Conservation (phyloP, 1,140 invertebrate species). For the Ptiloglossa arizonensis region DNA sequence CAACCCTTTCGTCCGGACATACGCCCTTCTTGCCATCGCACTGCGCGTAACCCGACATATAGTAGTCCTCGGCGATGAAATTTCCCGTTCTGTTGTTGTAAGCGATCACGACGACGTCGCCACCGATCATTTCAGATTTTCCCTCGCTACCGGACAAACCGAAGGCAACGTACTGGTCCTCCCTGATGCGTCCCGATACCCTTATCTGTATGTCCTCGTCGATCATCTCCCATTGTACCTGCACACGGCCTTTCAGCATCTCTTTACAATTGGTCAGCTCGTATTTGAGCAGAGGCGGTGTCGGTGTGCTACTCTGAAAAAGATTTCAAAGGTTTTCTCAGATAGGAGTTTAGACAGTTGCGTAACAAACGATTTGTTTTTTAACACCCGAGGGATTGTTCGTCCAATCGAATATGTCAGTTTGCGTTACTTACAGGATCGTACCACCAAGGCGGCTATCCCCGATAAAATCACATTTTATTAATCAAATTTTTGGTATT, state of each 20-base stretch:
- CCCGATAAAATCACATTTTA: constrained; percentile 58
- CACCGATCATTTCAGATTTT: constrained; percentile 87
- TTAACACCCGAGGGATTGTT: neutral
- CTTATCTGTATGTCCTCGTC: constrained; percentile 89
- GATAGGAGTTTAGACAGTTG: neutral
- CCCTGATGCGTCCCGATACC: constrained; percentile 88
- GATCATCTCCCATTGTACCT: constrained; percentile 91
- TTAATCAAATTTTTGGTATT: constrained; percentile 16
- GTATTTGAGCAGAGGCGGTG: constrained; percentile 81
- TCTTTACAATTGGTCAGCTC: constrained; percentile 89
- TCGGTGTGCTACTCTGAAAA: constrained; percentile 86
- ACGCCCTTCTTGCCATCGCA: constrained; percentile 91
- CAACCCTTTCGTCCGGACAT: constrained; percentile 91
- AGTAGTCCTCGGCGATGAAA: constrained; percentile 92
- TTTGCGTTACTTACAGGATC: constrained; percentile 89
- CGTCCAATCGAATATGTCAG: neutral
- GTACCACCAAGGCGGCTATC: constrained; percentile 93
- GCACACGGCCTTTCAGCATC: constrained; percentile 88
- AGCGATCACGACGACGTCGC: constrained; percentile 92
- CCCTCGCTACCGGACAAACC: constrained; percentile 90
- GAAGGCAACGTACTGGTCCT: constrained; percentile 94
- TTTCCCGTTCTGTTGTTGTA: constrained; percentile 87
- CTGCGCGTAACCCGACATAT: constrained; percentile 91
- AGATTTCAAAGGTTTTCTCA: neutral
- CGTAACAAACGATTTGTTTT: neutral